Evolutionary conservation across 2,797 vertebrate species (phyloP).

Genomic region (Eulemur albifrons): DNA sequence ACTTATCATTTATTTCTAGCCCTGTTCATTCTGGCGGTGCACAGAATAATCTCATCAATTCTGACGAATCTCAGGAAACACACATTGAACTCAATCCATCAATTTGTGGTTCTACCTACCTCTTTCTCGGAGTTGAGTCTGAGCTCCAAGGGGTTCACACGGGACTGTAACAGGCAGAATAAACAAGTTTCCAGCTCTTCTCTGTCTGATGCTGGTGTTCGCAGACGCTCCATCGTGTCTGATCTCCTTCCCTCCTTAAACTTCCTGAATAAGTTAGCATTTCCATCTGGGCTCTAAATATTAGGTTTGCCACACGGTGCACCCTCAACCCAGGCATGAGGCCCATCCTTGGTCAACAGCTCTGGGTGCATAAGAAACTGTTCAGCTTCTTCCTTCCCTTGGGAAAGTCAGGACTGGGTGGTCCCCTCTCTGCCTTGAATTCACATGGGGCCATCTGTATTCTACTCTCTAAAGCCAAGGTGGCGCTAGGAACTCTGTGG

Average conservation of each 20-base stretch:
- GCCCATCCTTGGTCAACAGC: neutral
- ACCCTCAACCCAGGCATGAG: neutral
- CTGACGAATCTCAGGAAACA: neutral
- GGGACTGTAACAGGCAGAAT: fast-evolving
- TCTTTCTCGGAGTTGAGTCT: neutral
- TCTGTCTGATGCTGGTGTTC: neutral
- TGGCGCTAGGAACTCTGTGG: fast-evolving
- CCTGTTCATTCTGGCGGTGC: neutral
- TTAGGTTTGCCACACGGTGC: neutral
- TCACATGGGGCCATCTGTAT: neutral
- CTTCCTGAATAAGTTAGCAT: neutral
- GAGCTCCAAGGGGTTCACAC: too few relatives aligned
- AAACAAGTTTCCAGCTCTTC: neutral
- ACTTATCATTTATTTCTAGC: neutral
- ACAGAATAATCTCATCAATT: neutral
- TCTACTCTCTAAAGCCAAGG: neutral
- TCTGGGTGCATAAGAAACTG: neutral
- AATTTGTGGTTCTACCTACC: fast-evolving
- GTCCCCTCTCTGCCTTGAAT: neutral
- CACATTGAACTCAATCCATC: neutral
- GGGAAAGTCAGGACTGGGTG: neutral
- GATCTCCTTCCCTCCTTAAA: neutral
- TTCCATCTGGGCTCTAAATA: too few relatives aligned
- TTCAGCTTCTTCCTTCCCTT: neutral
- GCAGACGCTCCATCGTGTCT: neutral